phyloP scores from a whole-genome alignment of 2,797 vertebrate genomes.

The Tadarida brasiliensis region DNA sequence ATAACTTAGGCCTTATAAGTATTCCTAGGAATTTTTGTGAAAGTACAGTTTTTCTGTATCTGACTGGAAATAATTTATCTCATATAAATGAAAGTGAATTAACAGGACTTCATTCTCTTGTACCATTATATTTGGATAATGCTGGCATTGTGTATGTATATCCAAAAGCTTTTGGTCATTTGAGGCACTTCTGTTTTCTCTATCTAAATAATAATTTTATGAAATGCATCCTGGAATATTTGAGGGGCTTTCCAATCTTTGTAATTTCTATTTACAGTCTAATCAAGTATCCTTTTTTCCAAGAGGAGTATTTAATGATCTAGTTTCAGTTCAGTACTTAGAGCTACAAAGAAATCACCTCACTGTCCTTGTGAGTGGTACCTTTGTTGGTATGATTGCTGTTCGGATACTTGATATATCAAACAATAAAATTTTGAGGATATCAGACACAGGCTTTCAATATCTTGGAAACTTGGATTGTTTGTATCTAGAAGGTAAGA shows the following conservation, averaged over 20 bases:
- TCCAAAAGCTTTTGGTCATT: slow-evolving; percentile 86
- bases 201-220: slow-evolving; percentile 88
- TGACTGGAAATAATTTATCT: slow-evolving; percentile 87
- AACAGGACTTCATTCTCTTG: slow-evolving; percentile 83
- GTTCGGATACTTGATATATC: slow-evolving; percentile 87
- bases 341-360: slow-evolving; percentile 85
- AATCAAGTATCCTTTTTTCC: slow-evolving; percentile 87
- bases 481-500: slow-evolving; percentile 88
- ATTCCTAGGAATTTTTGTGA: slow-evolving; percentile 85
- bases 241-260: slow-evolving; percentile 86
- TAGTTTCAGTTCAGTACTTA: slow-evolving; percentile 85
- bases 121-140: slow-evolving; percentile 87
- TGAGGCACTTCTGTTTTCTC: slow-evolving; percentile 83
- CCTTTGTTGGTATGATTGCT: slow-evolving; percentile 85
- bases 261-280: slow-evolving; percentile 85
- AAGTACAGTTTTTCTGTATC: slow-evolving; percentile 82
- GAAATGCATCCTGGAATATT: slow-evolving; percentile 86
- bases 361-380: slow-evolving; percentile 80
- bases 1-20: slow-evolving; percentile 83
- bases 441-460: slow-evolving; percentile 85
- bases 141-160: slow-evolving; percentile 81
- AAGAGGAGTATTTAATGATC: slow-evolving; percentile 86
- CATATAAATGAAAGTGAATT: slow-evolving; percentile 81
- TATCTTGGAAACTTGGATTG: slow-evolving; percentile 84
- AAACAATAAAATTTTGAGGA: slow-evolving; percentile 86